phyloP scores from a whole-genome alignment of 2,113 vertebrate species.

The Empidonax alnorum region DNA sequence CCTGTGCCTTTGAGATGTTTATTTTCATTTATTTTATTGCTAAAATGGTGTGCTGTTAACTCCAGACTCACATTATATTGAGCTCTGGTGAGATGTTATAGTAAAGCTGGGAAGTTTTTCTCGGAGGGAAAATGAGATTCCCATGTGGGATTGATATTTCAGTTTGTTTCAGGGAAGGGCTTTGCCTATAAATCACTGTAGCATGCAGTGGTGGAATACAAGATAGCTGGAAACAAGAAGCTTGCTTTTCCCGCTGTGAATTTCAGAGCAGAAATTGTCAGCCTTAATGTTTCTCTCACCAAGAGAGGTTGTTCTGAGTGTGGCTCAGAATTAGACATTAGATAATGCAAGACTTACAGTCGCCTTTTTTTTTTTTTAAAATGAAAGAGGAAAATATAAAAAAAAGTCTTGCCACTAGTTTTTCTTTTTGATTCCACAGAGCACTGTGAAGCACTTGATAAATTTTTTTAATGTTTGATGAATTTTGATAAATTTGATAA shows the following conservation, averaged over 20 bases:
- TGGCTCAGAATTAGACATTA: background rate
- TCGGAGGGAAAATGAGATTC: slow-evolving; percentile 38
- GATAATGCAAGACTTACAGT: background rate
- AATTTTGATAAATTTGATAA: too few relatives aligned
- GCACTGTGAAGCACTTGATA: too few relatives aligned
- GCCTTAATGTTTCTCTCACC: background rate
- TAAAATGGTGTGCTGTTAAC: slow-evolving; percentile 45
- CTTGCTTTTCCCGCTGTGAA: background rate
- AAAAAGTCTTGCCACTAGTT: background rate
- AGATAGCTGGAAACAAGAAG: background rate
- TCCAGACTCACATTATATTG: background rate
- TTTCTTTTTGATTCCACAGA: background rate
- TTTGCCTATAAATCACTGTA: slow-evolving; percentile 54
- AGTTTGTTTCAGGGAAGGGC: slow-evolving; percentile 35
- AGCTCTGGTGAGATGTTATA: background rate
- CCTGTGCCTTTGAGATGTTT: background rate
- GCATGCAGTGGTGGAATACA: slow-evolving; percentile 76
- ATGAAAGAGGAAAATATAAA: background rate
- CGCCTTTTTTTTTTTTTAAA: background rate
- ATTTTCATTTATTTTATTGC: background rate
- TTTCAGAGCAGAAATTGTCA: background rate
- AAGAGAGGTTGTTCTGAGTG: background rate
- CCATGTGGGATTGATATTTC: slow-evolving; percentile 11
- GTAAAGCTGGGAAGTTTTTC: background rate
- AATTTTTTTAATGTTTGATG: background rate